Evolutionary conservation across 2,888 invertebrate species (phyloP).

Genomic region (Fabriciana adippe): DNA sequence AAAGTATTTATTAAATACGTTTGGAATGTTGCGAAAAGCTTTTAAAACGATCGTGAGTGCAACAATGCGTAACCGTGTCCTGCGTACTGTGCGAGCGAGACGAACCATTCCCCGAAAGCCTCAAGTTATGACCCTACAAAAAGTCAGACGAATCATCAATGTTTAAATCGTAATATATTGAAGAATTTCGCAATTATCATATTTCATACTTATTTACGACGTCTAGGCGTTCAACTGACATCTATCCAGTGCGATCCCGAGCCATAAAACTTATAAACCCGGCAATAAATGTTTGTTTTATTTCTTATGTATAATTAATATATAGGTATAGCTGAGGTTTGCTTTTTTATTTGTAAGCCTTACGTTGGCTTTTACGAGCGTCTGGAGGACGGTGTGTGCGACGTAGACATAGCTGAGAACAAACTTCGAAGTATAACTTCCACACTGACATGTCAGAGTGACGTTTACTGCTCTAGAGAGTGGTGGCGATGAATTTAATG

Average conservation of each 20-base stretch:
- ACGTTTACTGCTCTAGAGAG: constrained; percentile 49
- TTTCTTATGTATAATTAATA: constrained; percentile 68
- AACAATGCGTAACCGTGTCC: constrained; percentile 15
- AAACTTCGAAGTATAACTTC: constrained; percentile 41
- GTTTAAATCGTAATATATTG: constrained; percentile 81
- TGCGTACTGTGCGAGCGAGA: constrained; percentile 35
- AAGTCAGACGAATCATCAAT: constrained; percentile 79
- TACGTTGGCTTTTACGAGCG: constrained; percentile 57
- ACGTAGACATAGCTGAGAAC: constrained; percentile 29
- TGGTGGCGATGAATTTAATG: constrained; percentile 51
- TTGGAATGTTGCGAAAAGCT: background rate
- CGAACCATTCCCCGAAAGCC: constrained; percentile 64
- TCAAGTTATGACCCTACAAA: constrained; percentile 77
- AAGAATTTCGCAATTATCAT: constrained; percentile 82
- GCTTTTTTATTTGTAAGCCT: constrained; percentile 61
- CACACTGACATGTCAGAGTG: constrained; percentile 41
- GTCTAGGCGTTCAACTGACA: constrained; percentile 75
- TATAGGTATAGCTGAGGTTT: constrained; percentile 48
- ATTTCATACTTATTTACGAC: constrained; percentile 81
- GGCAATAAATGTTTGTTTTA: constrained; percentile 73
- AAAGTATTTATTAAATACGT: too few species aligned
- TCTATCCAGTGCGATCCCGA: constrained; percentile 71
- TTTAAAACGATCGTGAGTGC: constrained; percentile 1
- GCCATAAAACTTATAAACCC: constrained; percentile 74
- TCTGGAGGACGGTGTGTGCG: constrained; percentile 43